phyloP scores from a whole-genome alignment of 2,888 invertebrate genomes.

The Sphinx pinastri region DNA sequence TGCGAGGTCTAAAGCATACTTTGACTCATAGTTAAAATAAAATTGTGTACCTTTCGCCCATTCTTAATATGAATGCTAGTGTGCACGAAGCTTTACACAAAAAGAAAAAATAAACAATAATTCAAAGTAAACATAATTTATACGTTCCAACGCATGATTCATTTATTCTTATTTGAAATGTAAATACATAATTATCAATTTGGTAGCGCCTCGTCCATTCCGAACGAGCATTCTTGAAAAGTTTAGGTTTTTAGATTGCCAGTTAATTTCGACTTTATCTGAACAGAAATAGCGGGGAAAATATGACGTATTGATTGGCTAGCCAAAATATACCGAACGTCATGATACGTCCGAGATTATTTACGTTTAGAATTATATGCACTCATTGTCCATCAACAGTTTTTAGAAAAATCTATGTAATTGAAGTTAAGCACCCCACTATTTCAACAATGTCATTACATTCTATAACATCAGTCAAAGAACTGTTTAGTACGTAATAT shows the following conservation, averaged over 20 bases:
- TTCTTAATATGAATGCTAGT: neutral
- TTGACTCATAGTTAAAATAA: neutral
- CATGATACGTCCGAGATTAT: too few species aligned
- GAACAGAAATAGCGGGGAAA: neutral
- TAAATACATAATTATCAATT: neutral
- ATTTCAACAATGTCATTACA: neutral
- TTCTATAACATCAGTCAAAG: neutral
- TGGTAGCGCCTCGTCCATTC: neutral
- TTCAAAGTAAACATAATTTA: conserved; percentile 25
- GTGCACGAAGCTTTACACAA: conserved; percentile 1
- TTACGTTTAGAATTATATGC: too few species aligned
- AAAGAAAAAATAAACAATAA: conserved; percentile 2
- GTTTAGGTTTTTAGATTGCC: neutral
- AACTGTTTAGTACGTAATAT: neutral
- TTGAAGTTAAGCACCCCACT: neutral
- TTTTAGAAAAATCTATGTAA: neutral
- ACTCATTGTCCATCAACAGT: too few species aligned
- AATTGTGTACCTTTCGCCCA: conserved; percentile 4
- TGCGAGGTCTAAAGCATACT: too few species aligned
- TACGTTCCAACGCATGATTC: conserved; percentile 19
- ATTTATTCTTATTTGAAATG: conserved; percentile 14
- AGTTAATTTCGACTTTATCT: neutral
- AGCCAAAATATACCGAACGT: neutral
- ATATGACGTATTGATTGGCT: neutral
- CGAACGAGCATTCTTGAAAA: neutral